Evolutionary conservation across 2,797 vertebrate genomes (phyloP), one percentile per base, ranked within the genome.

Genomic region (Xerus rutilus): DNA sequence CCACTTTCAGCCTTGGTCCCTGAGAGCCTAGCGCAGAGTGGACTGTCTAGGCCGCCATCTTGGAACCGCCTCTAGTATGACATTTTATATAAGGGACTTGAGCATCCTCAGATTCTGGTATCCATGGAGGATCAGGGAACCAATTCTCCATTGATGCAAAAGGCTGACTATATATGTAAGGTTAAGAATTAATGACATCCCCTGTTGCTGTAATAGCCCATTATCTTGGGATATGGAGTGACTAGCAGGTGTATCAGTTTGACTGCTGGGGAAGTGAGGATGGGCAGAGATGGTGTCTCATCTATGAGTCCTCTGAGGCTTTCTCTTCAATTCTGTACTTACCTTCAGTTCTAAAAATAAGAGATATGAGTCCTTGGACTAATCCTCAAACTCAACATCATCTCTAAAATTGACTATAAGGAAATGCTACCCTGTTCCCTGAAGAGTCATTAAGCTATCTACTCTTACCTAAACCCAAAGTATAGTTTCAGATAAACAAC

Each of bases 401-500:
- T 72, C 65, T 95, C 84, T 65, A 72, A 89, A 91, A 59, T 32
- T 78, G 70, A 77, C 83, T 77, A 13, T 57, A 43, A 96, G 8
- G 17, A 62, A 59, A 49, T 21, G 45, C 30, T 73, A 43, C 89
- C 23, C 12, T 91, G 6, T 17, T 89, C 57, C 88, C 93, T 0
- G 5, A 89, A 18, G 74, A 76, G 64, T 62, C 57, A 74, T 74
- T 93, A 92, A 95, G 54, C 15, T 35, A 69, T 52, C 43, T 72
- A 49, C 54, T 78, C 69, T 67, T 83, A 92, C 74, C 20, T 45
- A 81, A 87, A 70, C 8, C 5, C 11, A 78, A 93, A 93, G 23
- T 79, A 70, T 95, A 64, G 91, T 74, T 91, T 96, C 28, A 94
- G 52, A 76, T 89, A 93, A 94, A 93, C 32, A 93, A 72, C n/a